Conservation (phyloP, 2,888 invertebrate species). For the Subacronicta megacephala region DNA sequence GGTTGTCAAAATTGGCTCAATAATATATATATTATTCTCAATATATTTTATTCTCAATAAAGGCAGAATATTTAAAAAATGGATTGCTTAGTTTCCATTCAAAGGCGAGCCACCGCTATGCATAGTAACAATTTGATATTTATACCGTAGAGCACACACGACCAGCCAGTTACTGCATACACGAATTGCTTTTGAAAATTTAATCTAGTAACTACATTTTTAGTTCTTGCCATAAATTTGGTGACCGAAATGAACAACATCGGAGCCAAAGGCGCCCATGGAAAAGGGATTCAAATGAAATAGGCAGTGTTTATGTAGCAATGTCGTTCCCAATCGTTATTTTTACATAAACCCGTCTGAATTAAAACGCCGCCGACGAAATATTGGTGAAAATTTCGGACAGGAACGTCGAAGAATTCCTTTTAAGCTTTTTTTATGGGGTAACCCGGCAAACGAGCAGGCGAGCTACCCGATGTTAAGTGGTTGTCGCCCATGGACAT, state of each 20-base stretch:
- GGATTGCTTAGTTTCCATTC: neutral
- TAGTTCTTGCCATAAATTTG: constrained; percentile 27
- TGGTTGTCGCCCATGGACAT: too few species aligned
- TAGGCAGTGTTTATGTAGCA: constrained; percentile 56
- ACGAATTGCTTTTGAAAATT: constrained; percentile 45
- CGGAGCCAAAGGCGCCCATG: constrained; percentile 8
- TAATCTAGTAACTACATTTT: constrained; percentile 41
- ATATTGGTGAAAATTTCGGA: neutral
- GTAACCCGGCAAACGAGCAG: too few species aligned
- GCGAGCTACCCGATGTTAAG: too few species aligned
- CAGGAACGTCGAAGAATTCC: neutral
- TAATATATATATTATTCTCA: too few species aligned
- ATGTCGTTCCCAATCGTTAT: constrained; percentile 53
- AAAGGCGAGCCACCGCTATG: neutral
- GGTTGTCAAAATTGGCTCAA: neutral
- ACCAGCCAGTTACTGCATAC: constrained; percentile 13
- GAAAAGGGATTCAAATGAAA: constrained; percentile 53
- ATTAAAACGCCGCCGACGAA: constrained; percentile 11
- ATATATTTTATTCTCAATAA: neutral
- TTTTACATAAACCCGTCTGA: constrained; percentile 55
- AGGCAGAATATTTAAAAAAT: neutral
- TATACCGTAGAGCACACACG: constrained; percentile 8
- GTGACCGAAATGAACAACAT: constrained; percentile 21
- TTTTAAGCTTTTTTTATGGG: too few species aligned
- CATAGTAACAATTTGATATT: constrained; percentile 15